A percentile compares a stretch with the other conserved stretches of the same genome.
phyloP scores from a whole-genome alignment of 2,888 invertebrate species.

The Diplolepis rosae region DNA sequence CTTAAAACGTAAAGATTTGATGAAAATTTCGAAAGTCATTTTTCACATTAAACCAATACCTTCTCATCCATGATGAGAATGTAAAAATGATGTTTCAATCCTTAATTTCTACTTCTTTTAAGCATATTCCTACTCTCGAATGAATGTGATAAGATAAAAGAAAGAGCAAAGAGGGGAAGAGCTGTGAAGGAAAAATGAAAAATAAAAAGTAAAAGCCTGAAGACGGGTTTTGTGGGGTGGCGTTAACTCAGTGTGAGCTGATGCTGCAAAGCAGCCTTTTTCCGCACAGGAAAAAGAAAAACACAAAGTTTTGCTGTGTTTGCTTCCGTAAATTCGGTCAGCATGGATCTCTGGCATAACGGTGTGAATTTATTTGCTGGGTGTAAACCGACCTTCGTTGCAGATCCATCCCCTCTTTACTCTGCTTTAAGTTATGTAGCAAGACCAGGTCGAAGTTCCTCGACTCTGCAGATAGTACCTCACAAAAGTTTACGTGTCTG shows the following conservation, averaged over 20 bases:
- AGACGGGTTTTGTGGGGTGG: not conserved
- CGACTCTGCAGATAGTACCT: not conserved
- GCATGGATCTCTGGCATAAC: slow-evolving; percentile 38
- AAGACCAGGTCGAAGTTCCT: slow-evolving; percentile 13
- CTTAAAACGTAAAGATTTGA: too few relatives aligned
- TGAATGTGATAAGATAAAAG: not conserved
- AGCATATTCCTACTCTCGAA: not conserved
- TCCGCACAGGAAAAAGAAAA: slow-evolving; percentile 9
- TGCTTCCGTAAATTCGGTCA: slow-evolving; percentile 38
- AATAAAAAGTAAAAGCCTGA: not conserved
- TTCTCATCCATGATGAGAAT: too few relatives aligned
- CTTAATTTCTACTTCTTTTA: not conserved
- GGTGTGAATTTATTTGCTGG: slow-evolving; percentile 51
- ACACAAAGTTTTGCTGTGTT: slow-evolving; percentile 14
- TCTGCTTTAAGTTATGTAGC: slow-evolving; percentile 6
- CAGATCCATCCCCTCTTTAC: slow-evolving; percentile 1
- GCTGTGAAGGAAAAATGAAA: not conserved
- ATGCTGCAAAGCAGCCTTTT: slow-evolving; percentile 19
- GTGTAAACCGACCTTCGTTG: slow-evolving; percentile 28
- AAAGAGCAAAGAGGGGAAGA: not conserved
- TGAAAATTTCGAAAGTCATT: too few relatives aligned
- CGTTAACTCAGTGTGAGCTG: not conserved
- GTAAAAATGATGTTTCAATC: too few relatives aligned
- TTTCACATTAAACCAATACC: too few relatives aligned
- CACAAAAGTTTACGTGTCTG: slow-evolving; percentile 15